phyloP scores from a whole-genome alignment of 2,797 vertebrate species.

The Leptodactylus fallax region DNA sequence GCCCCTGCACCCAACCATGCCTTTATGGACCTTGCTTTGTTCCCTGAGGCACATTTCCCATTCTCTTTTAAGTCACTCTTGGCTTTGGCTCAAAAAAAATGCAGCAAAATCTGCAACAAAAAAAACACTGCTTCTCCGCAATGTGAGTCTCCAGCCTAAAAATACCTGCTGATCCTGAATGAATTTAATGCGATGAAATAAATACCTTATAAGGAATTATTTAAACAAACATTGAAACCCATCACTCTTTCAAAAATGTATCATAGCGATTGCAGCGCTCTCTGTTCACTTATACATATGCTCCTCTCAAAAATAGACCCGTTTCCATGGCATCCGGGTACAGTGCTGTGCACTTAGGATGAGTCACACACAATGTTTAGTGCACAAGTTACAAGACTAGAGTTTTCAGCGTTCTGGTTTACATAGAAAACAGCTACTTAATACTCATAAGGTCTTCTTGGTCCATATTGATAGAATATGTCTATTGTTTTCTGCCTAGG shows the following conservation, averaged over 20 bases:
- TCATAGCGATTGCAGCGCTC: slow-evolving; percentile 24
- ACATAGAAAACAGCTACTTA: not conserved
- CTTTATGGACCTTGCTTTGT: too few species aligned
- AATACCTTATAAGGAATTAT: not conserved
- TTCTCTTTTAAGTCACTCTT: too few species aligned
- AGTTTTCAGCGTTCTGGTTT: slow-evolving; percentile 1
- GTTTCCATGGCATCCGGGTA: slow-evolving; percentile 60
- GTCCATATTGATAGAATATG: not conserved
- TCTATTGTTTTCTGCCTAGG: not conserved
- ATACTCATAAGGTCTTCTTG: not conserved
- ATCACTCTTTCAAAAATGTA: slow-evolving; percentile 30
- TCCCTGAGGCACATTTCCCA: too few species aligned
- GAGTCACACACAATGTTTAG: slow-evolving; percentile 45
- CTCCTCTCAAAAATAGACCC: slow-evolving; percentile 57
- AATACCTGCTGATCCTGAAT: not conserved
- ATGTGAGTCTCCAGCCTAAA: too few species aligned
- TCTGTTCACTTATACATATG: slow-evolving; percentile 56
- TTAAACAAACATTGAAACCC: not conserved
- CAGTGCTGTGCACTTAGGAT: slow-evolving; percentile 48
- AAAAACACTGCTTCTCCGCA: too few species aligned
- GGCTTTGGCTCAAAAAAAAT: too few species aligned
- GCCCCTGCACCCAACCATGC: too few species aligned
- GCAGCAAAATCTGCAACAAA: too few species aligned
- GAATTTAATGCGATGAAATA: not conserved
- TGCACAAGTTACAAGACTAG: slow-evolving; percentile 4